These are phyloP conservation scores for Perognathus longimembris DNA, from an alignment of 2,113 vertebrate species.

Conservation along the genomic window DNA sequence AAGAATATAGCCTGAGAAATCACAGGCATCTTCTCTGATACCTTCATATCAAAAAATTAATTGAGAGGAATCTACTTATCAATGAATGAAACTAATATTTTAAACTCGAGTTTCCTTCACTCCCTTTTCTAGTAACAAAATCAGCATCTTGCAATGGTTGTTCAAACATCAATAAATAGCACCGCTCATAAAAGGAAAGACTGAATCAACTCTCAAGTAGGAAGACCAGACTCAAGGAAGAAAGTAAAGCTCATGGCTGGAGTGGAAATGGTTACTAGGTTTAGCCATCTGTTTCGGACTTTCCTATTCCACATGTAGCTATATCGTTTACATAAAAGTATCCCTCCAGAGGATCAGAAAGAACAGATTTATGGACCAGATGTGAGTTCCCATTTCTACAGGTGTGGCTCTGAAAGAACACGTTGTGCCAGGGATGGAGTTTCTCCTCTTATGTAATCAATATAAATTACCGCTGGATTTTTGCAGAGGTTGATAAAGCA, in stretches of 20 bases:
- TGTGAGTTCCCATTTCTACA: constrained; percentile 77
- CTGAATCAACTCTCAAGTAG: not conserved
- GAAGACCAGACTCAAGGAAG: constrained; percentile 62
- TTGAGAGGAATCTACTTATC: not conserved
- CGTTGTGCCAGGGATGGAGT: constrained; percentile 76
- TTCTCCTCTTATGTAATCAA: constrained; percentile 82
- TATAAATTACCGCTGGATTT: constrained; percentile 81
- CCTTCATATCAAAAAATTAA: not conserved
- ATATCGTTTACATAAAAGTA: constrained; percentile 78
- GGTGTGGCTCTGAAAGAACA: constrained; percentile 81
- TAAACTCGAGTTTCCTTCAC: not conserved
- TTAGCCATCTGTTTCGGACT: constrained; percentile 76
- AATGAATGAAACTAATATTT: constrained; percentile 22
- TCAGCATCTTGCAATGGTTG: not conserved
- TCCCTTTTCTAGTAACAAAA: not conserved
- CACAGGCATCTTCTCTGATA: constrained; percentile 27
- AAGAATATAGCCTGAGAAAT: not conserved
- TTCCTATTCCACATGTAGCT: constrained; percentile 72
- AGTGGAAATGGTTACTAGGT: constrained; percentile 64
- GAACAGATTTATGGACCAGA: constrained; percentile 82
- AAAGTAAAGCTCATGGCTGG: not conserved
- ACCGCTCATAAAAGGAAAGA: not conserved
- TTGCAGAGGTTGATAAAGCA: constrained; percentile 82
- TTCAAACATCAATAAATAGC: not conserved
- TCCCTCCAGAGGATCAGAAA: constrained; percentile 79